Evolutionary conservation across 2,888 invertebrate species (phyloP), one percentile per base, ranked within the genome.

Genomic region (Acanthopleura granulata): DNA sequence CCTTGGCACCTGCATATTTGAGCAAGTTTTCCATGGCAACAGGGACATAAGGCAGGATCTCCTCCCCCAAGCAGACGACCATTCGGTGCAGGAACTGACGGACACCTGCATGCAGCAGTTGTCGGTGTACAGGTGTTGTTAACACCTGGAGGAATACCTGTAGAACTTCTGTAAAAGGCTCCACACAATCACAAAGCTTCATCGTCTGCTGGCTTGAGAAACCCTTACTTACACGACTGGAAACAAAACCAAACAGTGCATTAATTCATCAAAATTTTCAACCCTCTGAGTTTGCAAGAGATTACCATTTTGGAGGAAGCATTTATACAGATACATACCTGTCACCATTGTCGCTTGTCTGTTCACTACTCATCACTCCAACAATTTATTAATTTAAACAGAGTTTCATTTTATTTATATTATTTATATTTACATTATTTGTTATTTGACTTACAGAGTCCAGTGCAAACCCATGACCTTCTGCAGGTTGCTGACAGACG

Each of bases 1-100:
- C 90, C 80, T 86, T 86, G 75, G 90, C 90, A 76, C 88, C 87
- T 0, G 89, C 86, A 69, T 88, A 83, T 76, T 91, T 91, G 49
- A 93, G 87, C 49, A 93, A 89, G 57, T 89, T 89, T 80, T 92
- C 91, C 61, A 92, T 90, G 62, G 92, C 91, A 3, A 89, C 79
- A 1, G 92, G 92, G 73, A 93, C 90, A 80, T 91, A 91, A 0
- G 92, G 92, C 75, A 93, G 86, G 25, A 93, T 86, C 81, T 92
- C 92, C 49, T 89, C 91, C 79, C 92, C 93, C 77, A 93, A 84
- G 81, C 93, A 93, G 30, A 93, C 92, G 29, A 93, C 92, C 91
- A 93, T 91, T 49, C 93, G 90, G 85, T 93, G 93, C 75, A 93
- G 85, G 83, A 91, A 92, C 86, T 93, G 93, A 0, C 93, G 88